These are phyloP conservation scores for Cryptus armator DNA, from an alignment of 2,888 invertebrate genomes.

Conservation along the genomic window DNA sequence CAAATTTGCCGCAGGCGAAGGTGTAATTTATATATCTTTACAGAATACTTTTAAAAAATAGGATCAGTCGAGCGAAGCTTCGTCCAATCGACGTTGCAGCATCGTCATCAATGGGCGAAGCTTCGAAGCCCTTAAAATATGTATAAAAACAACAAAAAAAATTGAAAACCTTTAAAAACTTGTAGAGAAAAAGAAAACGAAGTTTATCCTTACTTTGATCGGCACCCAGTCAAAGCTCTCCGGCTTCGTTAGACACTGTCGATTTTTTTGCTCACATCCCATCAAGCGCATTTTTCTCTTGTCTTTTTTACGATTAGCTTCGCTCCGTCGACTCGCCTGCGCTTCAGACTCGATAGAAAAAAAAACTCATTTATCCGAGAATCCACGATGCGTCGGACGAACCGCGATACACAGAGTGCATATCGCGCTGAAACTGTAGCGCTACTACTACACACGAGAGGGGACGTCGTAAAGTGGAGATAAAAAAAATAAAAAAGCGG, in stretches of 20 bases:
- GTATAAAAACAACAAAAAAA: too few species aligned
- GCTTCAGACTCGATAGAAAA: slow-evolving; percentile 63
- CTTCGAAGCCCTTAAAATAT: too few species aligned
- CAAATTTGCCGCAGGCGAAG: too few species aligned
- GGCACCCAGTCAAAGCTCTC: neutral
- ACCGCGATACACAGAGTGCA: slow-evolving; percentile 1
- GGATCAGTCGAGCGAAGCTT: too few species aligned
- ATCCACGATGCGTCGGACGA: slow-evolving; percentile 59
- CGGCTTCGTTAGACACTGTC: neutral
- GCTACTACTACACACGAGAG: neutral
- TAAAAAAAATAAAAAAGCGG: too few species aligned
- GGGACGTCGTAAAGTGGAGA: too few species aligned
- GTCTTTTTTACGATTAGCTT: slow-evolving; percentile 33
- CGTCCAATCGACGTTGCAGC: too few species aligned
- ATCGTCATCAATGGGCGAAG: too few species aligned
- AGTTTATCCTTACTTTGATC: neutral
- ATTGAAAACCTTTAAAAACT: neutral
- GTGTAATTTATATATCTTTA: too few species aligned
- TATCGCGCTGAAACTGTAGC: neutral
- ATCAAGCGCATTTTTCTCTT: slow-evolving; percentile 1
- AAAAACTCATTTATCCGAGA: slow-evolving; percentile 69
- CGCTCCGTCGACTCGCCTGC: slow-evolving; percentile 27
- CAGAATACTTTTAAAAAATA: too few species aligned
- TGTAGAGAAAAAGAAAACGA: neutral
- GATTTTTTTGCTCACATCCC: neutral